These are phyloP conservation scores for Eolophus roseicapilla DNA, from an alignment of 2,113 vertebrate genomes.

Conservation along the genomic window DNA sequence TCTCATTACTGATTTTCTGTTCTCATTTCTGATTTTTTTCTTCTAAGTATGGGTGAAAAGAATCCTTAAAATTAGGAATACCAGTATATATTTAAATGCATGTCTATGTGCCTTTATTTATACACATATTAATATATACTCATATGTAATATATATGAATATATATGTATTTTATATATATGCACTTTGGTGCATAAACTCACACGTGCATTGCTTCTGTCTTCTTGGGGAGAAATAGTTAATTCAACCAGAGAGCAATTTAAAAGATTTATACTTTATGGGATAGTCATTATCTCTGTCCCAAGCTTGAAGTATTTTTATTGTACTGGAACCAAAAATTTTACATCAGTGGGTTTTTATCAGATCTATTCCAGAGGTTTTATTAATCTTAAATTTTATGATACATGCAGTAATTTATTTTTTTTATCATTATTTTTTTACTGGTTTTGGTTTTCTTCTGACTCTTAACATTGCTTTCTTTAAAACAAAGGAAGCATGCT, in stretches of 20 bases:
- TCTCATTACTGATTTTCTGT: neutral
- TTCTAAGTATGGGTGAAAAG: neutral
- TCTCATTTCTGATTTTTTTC: neutral
- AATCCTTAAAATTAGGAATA: neutral
- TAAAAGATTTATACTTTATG: neutral
- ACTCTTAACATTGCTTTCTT: neutral
- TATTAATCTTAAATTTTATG: neutral
- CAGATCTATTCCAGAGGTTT: neutral
- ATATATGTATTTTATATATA: no score
- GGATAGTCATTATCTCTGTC: neutral
- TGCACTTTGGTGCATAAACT: neutral
- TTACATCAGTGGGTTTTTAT: neutral
- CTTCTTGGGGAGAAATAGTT: neutral
- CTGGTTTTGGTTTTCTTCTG: neutral
- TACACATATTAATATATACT: no score
- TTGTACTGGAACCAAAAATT: neutral
- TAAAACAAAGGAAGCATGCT: neutral
- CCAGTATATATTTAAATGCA: neutral
- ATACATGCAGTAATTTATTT: neutral
- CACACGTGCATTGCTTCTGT: neutral
- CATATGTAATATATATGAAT: neutral
- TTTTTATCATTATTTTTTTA: neutral
- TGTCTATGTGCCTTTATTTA: neutral
- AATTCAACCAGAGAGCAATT: neutral
- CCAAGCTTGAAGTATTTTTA: neutral